Base-by-base conservation (phyloP, 2,113 vertebrate species). In the Baryphthengus martii region DNA sequence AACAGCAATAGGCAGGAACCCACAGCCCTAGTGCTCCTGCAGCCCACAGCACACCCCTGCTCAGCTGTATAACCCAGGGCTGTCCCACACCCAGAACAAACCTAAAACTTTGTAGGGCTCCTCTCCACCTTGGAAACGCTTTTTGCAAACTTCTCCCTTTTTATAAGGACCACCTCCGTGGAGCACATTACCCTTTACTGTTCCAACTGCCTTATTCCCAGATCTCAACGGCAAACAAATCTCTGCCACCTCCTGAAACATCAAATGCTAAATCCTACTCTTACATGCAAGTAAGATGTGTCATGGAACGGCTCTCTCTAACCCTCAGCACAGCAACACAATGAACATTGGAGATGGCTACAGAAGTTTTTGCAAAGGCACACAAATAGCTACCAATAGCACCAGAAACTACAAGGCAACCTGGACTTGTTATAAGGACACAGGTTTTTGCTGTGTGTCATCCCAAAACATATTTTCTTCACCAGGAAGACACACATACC, bases 331-430 rank as follows among this genome's bases (percentile, higher is more conserved):
- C 1, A 1, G 29, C 7, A 71, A 83, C 24, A 82, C 10, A 19
- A 31, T 0, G 0, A 61, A 10, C 1, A 0, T 4, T 3, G 2
- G 67, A 77, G 17, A 52, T 10, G 28, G 45, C 35, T 80, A 24
- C 7, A 44, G 7, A 35, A 29, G 17, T 16, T 53, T 78, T 31
- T 71, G 28, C 20, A 88, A 76, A 87, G 63, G 67, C 70, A 17
- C 23, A 25, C 5, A 13, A 65, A 40, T 8, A 74, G 35, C 26
- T 56, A 76, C 45, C 31, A 49, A 53, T 0, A n/a, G 2, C 15
- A 42, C 15, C 37, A 90, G 76, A 96, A 62, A 4, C 12, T 31
- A 40, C 26, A 63, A 16, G 40, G 53, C 18, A 44, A 70, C 10
- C 19, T 24, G 16, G 26, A 75, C 29, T 52, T 49, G 7, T 65